These are phyloP conservation scores for Urocolius indicus DNA, from an alignment of 2,113 vertebrate genomes.

Conservation along the genomic window DNA sequence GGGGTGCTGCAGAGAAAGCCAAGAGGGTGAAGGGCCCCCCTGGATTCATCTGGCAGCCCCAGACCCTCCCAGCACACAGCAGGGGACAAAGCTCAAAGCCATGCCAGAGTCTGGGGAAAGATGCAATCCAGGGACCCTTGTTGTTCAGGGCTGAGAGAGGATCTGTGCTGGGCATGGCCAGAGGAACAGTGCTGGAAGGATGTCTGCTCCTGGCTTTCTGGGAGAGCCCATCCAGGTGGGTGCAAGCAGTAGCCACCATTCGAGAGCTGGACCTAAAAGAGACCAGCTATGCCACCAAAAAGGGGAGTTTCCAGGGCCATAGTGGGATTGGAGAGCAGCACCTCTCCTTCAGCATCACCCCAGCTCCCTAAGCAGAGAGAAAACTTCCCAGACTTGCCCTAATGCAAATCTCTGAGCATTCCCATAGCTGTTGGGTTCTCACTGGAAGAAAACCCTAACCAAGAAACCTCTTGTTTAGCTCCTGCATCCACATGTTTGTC, in stretches of 20 bases:
- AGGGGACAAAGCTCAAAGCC: not conserved
- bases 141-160: not conserved
- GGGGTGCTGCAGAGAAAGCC: not conserved
- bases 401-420: conserved; percentile 5
- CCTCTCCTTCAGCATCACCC: not conserved
- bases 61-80: not conserved
- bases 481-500: conserved; percentile 43
- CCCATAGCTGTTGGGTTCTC: not conserved
- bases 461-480: conserved; percentile 15
- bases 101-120: not conserved
- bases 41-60: not conserved
- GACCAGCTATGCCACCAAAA: not conserved
- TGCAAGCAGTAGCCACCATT: not conserved
- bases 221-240: too few relatives aligned
- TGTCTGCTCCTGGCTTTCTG: not conserved
- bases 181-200: not conserved
- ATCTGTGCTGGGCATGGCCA: not conserved
- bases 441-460: not conserved
- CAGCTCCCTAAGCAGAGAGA: not conserved
- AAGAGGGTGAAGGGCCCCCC: not conserved
- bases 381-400: not conserved
- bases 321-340: accelerated
- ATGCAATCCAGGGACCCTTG: not conserved
- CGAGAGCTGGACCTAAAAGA: not conserved
- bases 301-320: not conserved